Evolutionary conservation across 2,888 invertebrate genomes (phyloP), one percentile per base, ranked within the genome.

Genomic region (Hybos culiciformis): DNA sequence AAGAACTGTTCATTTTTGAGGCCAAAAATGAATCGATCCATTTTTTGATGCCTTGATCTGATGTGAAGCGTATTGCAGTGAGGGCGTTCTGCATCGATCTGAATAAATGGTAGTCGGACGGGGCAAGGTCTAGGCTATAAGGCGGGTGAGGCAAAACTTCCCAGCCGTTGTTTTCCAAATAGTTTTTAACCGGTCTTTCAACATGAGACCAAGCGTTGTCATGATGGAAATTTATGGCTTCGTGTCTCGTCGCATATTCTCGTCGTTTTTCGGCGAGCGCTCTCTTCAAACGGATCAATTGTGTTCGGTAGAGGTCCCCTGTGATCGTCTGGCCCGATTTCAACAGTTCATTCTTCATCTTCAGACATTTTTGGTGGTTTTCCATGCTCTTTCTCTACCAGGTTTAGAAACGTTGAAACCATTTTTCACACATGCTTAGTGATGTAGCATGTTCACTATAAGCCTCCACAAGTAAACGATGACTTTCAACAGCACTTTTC

Each of bases 131-230:
- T 44, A 31, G 40, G 21, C 20, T 21, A 31, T 38, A 29, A 7
- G 44, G 24, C 44, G 37, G 44, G 44, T 41, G 44, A 32, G 44
- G 44, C 31, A 44, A 32, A 19, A 44, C 44, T 15, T 41, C 41
- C 37, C 31, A 41, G 37, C 37, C 21, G 5, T 4, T 17, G 17
- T 21, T 38, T 29, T 32, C 32, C 20, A 44, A 31, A 36, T 31
- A 41, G 9, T 4, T 41, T 21, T 44, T 40, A 14, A 40, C 39
- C 29, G 37, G n/a, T 18, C 5, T 14, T 15, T 24, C 37, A 37
- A 37, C 14, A 18, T 42, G 36, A 5, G 42, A 36, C 39, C 43
- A 36, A 39, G 36, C 43, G 19, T 39, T 39, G 36, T 36, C 43
- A n/a, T n/a, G n/a, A n/a, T n/a, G n/a, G n/a, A n/a, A n/a, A n/a